A percentile compares a stretch with the other conserved stretches of the same genome.
phyloP scores from a whole-genome alignment of 2,797 vertebrate genomes.

The Gallinago solitaria region DNA sequence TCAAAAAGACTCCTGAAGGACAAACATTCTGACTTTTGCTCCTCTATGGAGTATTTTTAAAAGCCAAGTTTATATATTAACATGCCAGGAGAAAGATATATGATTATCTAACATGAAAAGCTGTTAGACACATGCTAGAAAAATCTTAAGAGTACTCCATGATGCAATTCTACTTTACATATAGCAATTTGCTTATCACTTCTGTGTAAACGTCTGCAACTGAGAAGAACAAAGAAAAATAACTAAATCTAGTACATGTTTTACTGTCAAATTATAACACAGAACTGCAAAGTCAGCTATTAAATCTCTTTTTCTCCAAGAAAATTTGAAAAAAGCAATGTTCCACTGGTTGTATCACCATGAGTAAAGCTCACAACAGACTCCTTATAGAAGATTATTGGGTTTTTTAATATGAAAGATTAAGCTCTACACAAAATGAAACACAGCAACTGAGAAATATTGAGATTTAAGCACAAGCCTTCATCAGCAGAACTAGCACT shows the following conservation, averaged over 20 bases:
- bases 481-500: neutral
- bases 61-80: neutral
- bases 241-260: neutral
- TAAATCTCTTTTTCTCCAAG: neutral
- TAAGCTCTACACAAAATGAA: neutral
- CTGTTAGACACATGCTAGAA: neutral
- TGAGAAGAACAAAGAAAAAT: neutral
- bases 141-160: neutral
- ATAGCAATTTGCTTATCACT: neutral
- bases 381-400: neutral
- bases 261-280: neutral
- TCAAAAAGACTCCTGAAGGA: slow-evolving; percentile 39
- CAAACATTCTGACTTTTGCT: slow-evolving; percentile 2
- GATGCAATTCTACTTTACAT: neutral
- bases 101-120: neutral
- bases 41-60: neutral
- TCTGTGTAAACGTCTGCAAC: neutral
- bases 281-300: neutral
- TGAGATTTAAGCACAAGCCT: neutral
- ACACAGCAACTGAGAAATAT: neutral
- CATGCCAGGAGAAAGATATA: neutral
- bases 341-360: neutral
- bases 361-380: neutral
- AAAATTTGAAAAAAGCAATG: neutral
- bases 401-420: neutral